These are phyloP conservation scores for Eledona agricola DNA, from an alignment of 2,888 invertebrate genomes.

Conservation along the genomic window DNA sequence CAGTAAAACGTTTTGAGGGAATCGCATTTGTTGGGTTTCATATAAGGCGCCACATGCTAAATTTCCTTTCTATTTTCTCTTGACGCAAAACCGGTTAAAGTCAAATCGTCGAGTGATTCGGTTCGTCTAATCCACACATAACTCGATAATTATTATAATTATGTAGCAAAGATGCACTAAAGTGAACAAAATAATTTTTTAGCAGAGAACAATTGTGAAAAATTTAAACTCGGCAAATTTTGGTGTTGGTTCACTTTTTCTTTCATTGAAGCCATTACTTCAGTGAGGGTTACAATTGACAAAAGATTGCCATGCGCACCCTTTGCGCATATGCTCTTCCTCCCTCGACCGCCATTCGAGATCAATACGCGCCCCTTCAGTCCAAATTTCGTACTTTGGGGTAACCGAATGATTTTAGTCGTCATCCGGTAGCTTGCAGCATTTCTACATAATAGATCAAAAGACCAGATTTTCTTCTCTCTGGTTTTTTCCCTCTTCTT, in stretches of 20 bases:
- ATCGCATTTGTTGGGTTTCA: slow-evolving; percentile 39
- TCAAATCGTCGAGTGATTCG: too few species aligned
- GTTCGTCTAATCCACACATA: too few species aligned
- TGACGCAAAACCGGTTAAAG: too few species aligned
- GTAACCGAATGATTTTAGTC: slow-evolving; percentile 34
- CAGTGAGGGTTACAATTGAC: too few species aligned
- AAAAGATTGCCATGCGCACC: slow-evolving; percentile 37
- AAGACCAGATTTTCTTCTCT: slow-evolving; percentile 29
- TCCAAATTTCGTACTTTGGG: slow-evolving; percentile 29
- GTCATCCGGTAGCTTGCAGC: slow-evolving; percentile 37
- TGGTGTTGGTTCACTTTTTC: too few species aligned
- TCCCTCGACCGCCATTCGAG: slow-evolving; percentile 44
- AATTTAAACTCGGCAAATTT: too few species aligned
- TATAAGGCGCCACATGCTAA: slow-evolving; percentile 12
- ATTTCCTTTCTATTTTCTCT: too few species aligned
- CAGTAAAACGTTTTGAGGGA: slow-evolving; percentile 35
- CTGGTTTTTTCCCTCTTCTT: slow-evolving; percentile 3
- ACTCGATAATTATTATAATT: too few species aligned
- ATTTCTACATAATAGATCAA: slow-evolving; percentile 40
- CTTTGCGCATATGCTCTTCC: slow-evolving; percentile 41
- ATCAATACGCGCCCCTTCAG: slow-evolving; percentile 49
- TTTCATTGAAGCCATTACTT: too few species aligned
- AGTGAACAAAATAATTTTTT: too few species aligned
- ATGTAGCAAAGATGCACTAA: too few species aligned
- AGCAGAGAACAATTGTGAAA: too few species aligned